phyloP scores from a whole-genome alignment of 2,113 vertebrate genomes.

The Tricholaema leucomelas region DNA sequence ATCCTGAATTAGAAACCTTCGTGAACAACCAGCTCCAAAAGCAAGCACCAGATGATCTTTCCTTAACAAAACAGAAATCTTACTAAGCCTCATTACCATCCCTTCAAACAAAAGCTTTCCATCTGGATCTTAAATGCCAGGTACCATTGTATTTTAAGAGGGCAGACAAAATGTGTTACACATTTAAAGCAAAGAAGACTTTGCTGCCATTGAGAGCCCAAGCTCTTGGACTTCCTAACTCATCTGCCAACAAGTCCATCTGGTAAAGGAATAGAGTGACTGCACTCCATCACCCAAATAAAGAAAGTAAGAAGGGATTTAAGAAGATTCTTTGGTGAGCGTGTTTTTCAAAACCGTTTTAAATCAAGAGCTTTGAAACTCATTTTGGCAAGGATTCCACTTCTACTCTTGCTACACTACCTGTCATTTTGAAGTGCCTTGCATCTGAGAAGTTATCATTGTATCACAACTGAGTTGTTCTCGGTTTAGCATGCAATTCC shows the following conservation, averaged over 20 bases:
- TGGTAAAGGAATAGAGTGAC: not conserved
- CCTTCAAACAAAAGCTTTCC: conserved; percentile 61
- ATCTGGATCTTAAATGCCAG: conserved; percentile 55
- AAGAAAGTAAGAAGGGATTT: not conserved
- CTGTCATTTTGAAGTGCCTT: not conserved
- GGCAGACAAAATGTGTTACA: conserved; percentile 27
- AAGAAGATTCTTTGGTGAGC: not conserved
- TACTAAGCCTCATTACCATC: conserved; percentile 75
- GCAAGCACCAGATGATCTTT: conserved; percentile 77
- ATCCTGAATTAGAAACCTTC: conserved; percentile 88
- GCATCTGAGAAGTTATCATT: not conserved
- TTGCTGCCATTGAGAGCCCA: conserved; percentile 35
- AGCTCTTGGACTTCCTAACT: not conserved
- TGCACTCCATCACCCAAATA: not conserved
- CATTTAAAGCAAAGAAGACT: conserved; percentile 6
- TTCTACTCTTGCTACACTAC: not conserved
- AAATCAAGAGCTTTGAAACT: not conserved
- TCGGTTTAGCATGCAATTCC: not conserved
- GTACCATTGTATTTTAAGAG: conserved; percentile 57
- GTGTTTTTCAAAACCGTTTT: not conserved
- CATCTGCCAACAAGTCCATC: not conserved
- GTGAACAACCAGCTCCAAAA: conserved; percentile 80
- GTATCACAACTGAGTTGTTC: not conserved
- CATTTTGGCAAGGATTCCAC: not conserved
- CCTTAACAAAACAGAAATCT: conserved; percentile 66